Conservation (phyloP, 2,797 vertebrate genomes). For the Lacerta viridis region DNA sequence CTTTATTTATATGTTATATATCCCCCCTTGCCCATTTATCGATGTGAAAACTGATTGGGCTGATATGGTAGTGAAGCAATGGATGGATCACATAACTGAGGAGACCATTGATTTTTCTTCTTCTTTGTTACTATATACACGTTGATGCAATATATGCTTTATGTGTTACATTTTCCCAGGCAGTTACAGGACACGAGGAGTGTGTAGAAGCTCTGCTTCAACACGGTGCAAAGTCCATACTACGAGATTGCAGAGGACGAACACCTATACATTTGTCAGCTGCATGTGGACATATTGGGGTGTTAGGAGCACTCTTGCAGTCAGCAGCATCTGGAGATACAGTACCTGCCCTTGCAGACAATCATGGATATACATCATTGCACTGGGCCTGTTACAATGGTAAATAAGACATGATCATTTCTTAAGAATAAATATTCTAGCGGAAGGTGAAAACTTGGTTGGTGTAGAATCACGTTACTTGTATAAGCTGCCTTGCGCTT, state of each 20-base stretch:
- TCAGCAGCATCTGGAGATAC: constrained; percentile 89
- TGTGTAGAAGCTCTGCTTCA: constrained; percentile 97
- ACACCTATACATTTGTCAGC: constrained; percentile 95
- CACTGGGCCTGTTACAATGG: constrained; percentile 99
- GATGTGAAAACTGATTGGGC: constrained; percentile 35
- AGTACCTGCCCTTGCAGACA: constrained; percentile 90
- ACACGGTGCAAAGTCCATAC: constrained; percentile 92
- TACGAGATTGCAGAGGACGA: constrained; percentile 91
- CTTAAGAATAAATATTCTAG: neutral
- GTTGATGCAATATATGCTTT: neutral
- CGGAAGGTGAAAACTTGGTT: too few species aligned
- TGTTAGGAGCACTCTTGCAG: constrained; percentile 94
- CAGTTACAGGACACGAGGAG: constrained; percentile 96
- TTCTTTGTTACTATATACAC: neutral
- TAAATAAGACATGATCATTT: constrained; percentile 69
- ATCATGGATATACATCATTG: constrained; percentile 96
- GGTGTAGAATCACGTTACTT: neutral
- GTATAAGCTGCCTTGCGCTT: neutral
- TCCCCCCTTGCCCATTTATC: constrained; percentile 25
- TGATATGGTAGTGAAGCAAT: neutral
- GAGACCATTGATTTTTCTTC: constrained; percentile 3
- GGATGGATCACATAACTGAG: neutral
- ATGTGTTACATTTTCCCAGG: constrained; percentile 78
- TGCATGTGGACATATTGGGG: constrained; percentile 94
- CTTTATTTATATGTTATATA: neutral